Evolutionary conservation across 2,113 vertebrate species (phyloP).

Genomic region (Austrofundulus limnaeus): DNA sequence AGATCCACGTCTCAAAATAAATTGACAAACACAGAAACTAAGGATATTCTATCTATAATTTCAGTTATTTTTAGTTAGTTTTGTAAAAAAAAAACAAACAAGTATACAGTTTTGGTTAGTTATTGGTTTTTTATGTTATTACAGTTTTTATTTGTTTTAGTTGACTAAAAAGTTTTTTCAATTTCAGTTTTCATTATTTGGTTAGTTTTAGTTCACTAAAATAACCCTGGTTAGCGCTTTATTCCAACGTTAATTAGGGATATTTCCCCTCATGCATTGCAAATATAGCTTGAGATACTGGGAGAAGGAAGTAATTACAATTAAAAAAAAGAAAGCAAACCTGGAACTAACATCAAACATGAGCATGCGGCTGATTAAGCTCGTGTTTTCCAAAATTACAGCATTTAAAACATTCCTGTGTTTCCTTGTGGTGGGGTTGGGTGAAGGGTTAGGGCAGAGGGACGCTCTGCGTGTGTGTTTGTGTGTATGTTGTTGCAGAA

Average conservation of each 20-base stretch:
- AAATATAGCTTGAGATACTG: conserved; percentile 57
- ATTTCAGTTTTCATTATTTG: too few species aligned
- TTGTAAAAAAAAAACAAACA: too few species aligned
- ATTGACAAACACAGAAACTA: too few species aligned
- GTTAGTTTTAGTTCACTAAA: too few species aligned
- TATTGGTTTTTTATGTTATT: too few species aligned
- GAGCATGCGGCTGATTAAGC: conserved; percentile 69
- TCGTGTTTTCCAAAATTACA: conserved; percentile 73
- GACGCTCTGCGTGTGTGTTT: conserved; percentile 30
- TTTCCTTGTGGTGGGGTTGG: conserved; percentile 56
- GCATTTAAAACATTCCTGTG: conserved; percentile 74
- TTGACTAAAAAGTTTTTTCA: too few species aligned
- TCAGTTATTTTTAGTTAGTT: too few species aligned
- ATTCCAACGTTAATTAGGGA: conserved; percentile 30
- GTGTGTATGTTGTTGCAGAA: conserved; percentile 50
- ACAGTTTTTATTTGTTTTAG: too few species aligned
- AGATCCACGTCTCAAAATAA: too few species aligned
- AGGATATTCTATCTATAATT: too few species aligned
- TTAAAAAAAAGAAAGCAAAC: conserved; percentile 71
- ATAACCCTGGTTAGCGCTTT: conserved; percentile 10
- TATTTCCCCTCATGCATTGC: conserved; percentile 54
- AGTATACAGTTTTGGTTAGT: too few species aligned
- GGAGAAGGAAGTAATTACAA: conserved; percentile 75
- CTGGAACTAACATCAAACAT: conserved; percentile 74
- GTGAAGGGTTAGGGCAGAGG: conserved; percentile 67